Conservation (phyloP, 2,888 invertebrate species). For the Mimumesa dahlbomi region DNA sequence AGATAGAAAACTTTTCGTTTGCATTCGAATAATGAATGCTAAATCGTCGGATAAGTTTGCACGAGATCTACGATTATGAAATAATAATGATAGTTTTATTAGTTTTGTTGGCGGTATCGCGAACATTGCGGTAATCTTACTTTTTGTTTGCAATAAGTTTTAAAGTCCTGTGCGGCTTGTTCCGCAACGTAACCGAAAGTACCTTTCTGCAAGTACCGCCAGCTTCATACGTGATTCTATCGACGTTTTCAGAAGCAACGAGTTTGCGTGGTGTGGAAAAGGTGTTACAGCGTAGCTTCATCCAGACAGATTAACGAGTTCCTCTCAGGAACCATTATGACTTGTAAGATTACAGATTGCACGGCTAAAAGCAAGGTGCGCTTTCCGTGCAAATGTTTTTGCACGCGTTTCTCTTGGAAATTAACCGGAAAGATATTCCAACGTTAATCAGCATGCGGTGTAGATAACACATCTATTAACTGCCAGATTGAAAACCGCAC, state of each 20-base stretch:
- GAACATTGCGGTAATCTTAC: background rate
- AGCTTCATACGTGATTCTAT: constrained; percentile 4
- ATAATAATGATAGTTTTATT: too few relatives aligned
- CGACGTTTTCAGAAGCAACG: constrained; percentile 14
- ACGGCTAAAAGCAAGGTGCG: background rate
- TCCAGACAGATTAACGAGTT: constrained; percentile 23
- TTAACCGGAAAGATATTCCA: constrained; percentile 19
- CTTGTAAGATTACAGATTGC: constrained; percentile 23
- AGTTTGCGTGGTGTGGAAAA: constrained; percentile 9
- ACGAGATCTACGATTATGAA: too few relatives aligned
- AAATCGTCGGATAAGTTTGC: too few relatives aligned
- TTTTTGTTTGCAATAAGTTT: background rate
- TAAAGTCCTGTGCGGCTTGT: background rate
- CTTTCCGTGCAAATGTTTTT: constrained; percentile 7
- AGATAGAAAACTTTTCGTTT: too few relatives aligned
- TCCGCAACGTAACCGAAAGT: background rate
- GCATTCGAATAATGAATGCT: too few relatives aligned
- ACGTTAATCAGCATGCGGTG: too few relatives aligned
- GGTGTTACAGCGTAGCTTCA: constrained; percentile 15
- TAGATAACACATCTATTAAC: too few relatives aligned
- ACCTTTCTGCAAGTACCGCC: background rate
- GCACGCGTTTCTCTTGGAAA: constrained; percentile 17
- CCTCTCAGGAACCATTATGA: constrained; percentile 14
- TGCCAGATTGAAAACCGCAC: too few relatives aligned
- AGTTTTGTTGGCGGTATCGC: too few relatives aligned